Percentiles rank a stretch among this genome's conserved stretches.
These are phyloP conservation scores for Phocoena phocoena DNA, from an alignment of 2,113 vertebrate genomes.

Conservation along the genomic window DNA sequence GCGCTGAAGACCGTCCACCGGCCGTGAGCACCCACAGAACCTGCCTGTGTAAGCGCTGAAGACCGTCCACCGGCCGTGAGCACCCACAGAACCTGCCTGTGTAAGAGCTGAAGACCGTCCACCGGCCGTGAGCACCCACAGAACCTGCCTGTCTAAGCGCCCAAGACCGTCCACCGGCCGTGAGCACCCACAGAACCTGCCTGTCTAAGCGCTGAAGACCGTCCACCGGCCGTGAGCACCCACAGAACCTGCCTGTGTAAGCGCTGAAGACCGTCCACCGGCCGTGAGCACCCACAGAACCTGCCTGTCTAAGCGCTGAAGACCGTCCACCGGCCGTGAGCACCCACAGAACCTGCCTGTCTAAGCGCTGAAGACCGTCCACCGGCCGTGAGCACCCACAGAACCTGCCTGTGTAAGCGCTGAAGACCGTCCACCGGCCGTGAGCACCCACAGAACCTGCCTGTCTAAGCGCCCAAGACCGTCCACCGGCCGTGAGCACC, in stretches of 20 bases:
- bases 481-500: not conserved
- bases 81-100: not conserved
- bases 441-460: not conserved
- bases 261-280: not conserved
- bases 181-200: not conserved
- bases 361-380: no score
- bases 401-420: conserved; percentile 58
- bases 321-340: not conserved
- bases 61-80: not conserved
- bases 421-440: not conserved
- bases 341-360: not conserved
- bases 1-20: not conserved
- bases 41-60: conserved; percentile 72
- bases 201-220: no score
- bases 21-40: rapidly evolving
- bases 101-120: no score
- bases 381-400: rapidly evolving
- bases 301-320: conserved; percentile 72
- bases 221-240: not conserved
- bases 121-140: rapidly evolving
- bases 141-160: conserved; percentile 58
- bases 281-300: rapidly evolving
- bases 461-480: no score
- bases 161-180: not conserved
- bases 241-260: conserved; percentile 27